These are phyloP conservation scores for Amblyjoppa fuscipennis DNA, from an alignment of 2,888 invertebrate genomes.

Conservation along the genomic window DNA sequence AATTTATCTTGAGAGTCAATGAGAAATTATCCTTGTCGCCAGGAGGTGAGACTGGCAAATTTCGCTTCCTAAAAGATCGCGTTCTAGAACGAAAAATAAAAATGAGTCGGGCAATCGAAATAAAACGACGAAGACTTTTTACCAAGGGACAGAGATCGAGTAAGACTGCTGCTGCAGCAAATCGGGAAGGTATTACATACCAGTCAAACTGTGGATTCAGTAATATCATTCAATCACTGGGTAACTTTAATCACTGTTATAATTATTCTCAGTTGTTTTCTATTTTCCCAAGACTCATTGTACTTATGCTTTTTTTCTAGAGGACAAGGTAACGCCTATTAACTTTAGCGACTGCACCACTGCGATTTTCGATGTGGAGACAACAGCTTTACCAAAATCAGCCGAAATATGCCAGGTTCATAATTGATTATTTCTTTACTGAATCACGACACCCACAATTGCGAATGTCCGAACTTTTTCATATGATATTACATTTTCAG, in stretches of 20 bases:
- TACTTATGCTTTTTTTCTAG: constrained; percentile 16
- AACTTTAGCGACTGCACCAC: constrained; percentile 9
- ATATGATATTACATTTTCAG: background rate
- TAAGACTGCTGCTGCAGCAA: background rate
- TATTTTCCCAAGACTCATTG: constrained; percentile 3
- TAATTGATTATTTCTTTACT: constrained; percentile 11
- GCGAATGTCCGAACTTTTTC: background rate
- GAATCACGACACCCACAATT: background rate
- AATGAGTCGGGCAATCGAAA: constrained; percentile 4
- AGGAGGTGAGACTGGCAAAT: constrained; percentile 36
- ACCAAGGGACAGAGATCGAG: constrained; percentile 4
- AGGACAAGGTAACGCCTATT: background rate
- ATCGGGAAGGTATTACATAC: constrained; percentile 23
- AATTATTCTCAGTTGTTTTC: background rate
- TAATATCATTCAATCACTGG: background rate
- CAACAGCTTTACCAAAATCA: constrained; percentile 9
- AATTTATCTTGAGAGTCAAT: constrained; percentile 35
- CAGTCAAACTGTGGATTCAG: constrained; percentile 29
- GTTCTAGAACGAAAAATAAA: constrained; percentile 13
- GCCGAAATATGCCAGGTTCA: constrained; percentile 51
- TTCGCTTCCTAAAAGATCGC: constrained; percentile 33
- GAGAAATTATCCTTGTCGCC: constrained; percentile 37
- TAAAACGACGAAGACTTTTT: constrained; percentile 30
- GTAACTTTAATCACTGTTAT: background rate
- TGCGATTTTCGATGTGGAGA: constrained; percentile 25